phyloP scores from a whole-genome alignment of 2,888 invertebrate species.

The Panzeria rudis region DNA sequence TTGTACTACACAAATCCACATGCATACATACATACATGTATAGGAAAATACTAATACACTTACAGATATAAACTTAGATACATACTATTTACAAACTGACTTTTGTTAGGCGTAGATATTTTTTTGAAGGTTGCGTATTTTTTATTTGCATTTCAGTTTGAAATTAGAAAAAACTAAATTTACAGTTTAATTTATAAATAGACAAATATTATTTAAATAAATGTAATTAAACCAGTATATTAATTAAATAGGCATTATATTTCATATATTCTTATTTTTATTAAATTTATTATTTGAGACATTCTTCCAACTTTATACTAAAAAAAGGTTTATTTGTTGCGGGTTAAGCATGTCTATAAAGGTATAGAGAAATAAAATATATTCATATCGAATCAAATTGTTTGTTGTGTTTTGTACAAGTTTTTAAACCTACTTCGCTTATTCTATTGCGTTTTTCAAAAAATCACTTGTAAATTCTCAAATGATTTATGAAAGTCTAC shows the following conservation, averaged over 20 bases:
- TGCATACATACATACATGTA: background rate
- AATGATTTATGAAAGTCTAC: no score
- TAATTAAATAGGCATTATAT: background rate
- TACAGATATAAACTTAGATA: conserved; percentile 26
- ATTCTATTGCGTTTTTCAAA: no score
- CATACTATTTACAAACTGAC: conserved; percentile 14
- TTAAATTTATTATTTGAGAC: no score
- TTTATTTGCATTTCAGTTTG: conserved; percentile 60
- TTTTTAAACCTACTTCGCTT: no score
- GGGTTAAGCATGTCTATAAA: no score
- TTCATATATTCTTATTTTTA: no score
- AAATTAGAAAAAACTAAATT: conserved; percentile 72
- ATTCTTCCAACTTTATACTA: no score
- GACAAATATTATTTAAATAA: conserved; percentile 15
- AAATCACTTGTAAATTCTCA: no score
- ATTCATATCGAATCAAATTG: no score
- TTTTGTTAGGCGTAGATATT: conserved; percentile 53
- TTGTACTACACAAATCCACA: conserved; percentile 5
- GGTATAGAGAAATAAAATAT: no score
- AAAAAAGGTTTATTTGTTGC: no score
- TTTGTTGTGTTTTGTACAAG: no score
- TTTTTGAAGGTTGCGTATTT: conserved; percentile 81
- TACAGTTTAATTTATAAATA: conserved; percentile 77
- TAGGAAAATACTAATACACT: background rate
- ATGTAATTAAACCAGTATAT: conserved; percentile 10